A percentile compares a stretch with the other conserved stretches of the same genome.
phyloP scores from a whole-genome alignment of 2,888 invertebrate species.

The Auanema freiburgensis region DNA sequence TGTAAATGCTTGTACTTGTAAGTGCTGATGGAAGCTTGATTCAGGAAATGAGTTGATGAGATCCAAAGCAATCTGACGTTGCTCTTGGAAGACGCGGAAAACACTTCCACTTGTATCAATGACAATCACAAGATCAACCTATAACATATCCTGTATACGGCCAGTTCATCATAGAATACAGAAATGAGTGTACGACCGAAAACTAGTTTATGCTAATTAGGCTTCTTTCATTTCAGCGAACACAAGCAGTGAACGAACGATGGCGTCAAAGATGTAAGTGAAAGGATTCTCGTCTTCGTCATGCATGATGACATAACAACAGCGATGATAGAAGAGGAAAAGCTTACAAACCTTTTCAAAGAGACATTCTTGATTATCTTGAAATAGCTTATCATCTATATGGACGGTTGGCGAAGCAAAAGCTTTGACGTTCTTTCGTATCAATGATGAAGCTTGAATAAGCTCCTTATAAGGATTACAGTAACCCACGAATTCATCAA shows the following conservation, averaged over 20 bases:
- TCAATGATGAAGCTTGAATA: too few relatives aligned
- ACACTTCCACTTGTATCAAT: conserved; percentile 54
- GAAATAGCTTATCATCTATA: not conserved
- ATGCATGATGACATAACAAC: too few relatives aligned
- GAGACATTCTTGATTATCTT: not conserved
- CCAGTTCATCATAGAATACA: conserved; percentile 1
- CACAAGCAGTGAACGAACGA: not conserved
- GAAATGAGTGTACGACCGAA: conserved; percentile 1
- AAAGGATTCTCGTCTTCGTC: not conserved
- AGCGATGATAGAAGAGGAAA: not conserved
- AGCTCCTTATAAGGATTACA: too few relatives aligned
- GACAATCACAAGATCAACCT: conserved; percentile 50
- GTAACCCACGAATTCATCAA: not conserved
- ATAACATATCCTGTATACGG: not conserved
- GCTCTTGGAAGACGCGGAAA: conserved; percentile 38
- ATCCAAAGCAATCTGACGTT: conserved; percentile 40
- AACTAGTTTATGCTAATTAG: too few relatives aligned
- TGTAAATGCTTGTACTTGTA: conserved; percentile 14
- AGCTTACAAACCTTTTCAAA: not conserved
- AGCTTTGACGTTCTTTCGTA: too few relatives aligned
- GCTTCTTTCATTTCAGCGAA: not conserved
- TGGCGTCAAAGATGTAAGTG: not conserved
- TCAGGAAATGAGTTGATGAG: conserved; percentile 28
- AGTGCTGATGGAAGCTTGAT: conserved; percentile 12
- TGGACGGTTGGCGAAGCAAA: not conserved